A percentile compares a stretch with the other conserved stretches of the same genome.
Conservation (phyloP, 2,113 vertebrate genomes). For the Gymnarchus niloticus region DNA sequence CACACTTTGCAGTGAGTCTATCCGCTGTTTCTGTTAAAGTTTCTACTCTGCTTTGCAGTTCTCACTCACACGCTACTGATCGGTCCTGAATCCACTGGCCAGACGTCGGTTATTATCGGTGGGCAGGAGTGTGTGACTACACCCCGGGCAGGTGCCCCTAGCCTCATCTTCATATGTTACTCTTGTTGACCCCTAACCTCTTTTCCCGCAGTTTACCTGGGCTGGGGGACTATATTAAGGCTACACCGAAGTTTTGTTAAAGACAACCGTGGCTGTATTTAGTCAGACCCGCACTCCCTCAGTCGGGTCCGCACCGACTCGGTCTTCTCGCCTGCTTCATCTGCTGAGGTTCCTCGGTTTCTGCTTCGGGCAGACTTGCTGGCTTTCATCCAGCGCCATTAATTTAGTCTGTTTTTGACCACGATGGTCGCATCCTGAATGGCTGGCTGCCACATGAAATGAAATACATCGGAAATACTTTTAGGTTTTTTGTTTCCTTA, state of each 20-base stretch:
- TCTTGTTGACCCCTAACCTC: slow-evolving; percentile 54
- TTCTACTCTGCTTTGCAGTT: neutral
- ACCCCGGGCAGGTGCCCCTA: slow-evolving; percentile 35
- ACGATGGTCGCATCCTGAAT: neutral
- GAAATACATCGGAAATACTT: neutral
- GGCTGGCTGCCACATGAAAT: neutral
- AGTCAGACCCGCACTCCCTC: no score
- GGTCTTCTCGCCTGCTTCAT: neutral
- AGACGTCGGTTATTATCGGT: neutral
- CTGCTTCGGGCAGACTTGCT: no score
- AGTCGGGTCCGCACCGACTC: neutral
- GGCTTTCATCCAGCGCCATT: neutral
- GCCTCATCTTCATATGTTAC: slow-evolving; percentile 36
- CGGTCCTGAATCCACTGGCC: neutral
- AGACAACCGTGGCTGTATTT: neutral
- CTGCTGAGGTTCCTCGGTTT: no score
- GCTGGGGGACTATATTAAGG: neutral
- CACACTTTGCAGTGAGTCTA: neutral
- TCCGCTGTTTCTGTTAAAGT: neutral
- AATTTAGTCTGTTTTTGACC: neutral
- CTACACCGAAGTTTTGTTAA: neutral
- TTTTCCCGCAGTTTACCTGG: slow-evolving; percentile 40
- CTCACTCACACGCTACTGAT: neutral
- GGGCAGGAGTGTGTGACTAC: neutral
- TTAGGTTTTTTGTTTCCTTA: neutral